Base-by-base conservation (phyloP, 2,888 invertebrate species). In the Drosophila helvetica region DNA sequence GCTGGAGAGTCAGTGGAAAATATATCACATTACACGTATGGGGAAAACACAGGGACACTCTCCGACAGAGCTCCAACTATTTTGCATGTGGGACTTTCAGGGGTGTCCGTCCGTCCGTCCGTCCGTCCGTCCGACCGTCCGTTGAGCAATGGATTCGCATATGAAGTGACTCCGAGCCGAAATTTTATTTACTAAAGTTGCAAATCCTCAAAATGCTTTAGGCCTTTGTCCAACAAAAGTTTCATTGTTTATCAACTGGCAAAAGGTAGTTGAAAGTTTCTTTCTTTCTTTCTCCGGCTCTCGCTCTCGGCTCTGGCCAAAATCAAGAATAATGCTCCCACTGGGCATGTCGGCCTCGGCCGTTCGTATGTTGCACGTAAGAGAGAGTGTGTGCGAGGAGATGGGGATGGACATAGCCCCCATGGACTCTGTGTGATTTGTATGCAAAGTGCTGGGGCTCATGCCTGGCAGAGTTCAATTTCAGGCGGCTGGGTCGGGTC, bases 281-380 rank as follows among this genome's bases (percentile, higher is more conserved):
- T 30, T 42, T 33, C 52, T 43, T 7, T 2, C 47, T 22, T 22
- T 22, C 22, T 22, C 22, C 18, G 50, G 3, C 22, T 25, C 18
- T 22, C 17, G 9, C n/a, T 22, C 22, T 22, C 22, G 22, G 22
- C 22, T 25, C 50, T 48, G 50, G 57, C 69, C 65, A 74, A 83
- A 82, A 88, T 88, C 88, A 87, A 87, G 88, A 83, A 83, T 88
- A 83, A 83, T 83, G 83, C 83, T 87, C 86, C 88, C 83, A 79
- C 71, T 73, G 88, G 80, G 82, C 76, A 82, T 64, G 57, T 57
- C 52, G 45, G 68, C 33, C 19, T 57, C 52, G 45, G 68, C 33
- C 19, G 46, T 51, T 19, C 25, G 62, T 45, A 61, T 18, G 12
- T 7, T 38, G 38, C 38, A 38, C 38, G 58, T 42, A 27, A 58